These are phyloP conservation scores for Apostichopus parvimensis DNA, from an alignment of 35 echinoderm and acorn worm species.

Conservation along the genomic window DNA sequence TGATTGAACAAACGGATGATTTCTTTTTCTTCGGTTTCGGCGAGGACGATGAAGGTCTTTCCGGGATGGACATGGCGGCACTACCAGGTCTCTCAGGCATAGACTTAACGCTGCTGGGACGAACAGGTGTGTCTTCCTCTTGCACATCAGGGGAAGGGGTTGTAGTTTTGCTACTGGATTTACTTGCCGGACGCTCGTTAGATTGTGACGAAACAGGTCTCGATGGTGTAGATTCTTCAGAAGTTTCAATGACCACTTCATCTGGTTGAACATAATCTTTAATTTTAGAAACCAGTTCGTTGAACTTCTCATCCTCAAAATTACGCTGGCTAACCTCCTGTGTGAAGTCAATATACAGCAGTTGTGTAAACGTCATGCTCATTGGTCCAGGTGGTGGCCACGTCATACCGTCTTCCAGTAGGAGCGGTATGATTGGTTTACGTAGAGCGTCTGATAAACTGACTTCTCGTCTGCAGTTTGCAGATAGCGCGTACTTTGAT, in stretches of 20 bases:
- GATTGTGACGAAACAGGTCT: slow-evolving; percentile 9
- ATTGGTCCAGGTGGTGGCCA: slow-evolving; percentile 97
- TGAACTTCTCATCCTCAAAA: slow-evolving; percentile 86
- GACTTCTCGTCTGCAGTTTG: slow-evolving; percentile 93
- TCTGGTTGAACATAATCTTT: slow-evolving; percentile 64
- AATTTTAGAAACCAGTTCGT: slow-evolving; percentile 74
- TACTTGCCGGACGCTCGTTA: not conserved
- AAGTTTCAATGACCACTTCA: not conserved
- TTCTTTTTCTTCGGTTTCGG: slow-evolving; percentile 45
- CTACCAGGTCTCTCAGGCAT: slow-evolving; percentile 10
- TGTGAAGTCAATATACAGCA: slow-evolving; percentile 94
- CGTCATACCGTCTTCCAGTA: slow-evolving; percentile 72
- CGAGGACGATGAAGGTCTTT: slow-evolving; percentile 20
- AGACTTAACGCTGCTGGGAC: slow-evolving; percentile 16
- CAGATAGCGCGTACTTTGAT: slow-evolving; percentile 86
- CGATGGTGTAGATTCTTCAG: not conserved
- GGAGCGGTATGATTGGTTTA: slow-evolving; percentile 87
- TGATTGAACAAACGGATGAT: slow-evolving; percentile 3
- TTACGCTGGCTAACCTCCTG: slow-evolving; percentile 55
- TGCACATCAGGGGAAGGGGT: not conserved
- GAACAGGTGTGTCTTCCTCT: not conserved
- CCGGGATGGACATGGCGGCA: not conserved
- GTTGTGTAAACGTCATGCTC: slow-evolving; percentile 95
- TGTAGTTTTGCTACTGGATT: not conserved
- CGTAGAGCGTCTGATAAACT: slow-evolving; percentile 86